Evolutionary conservation across 2,113 vertebrate genomes (phyloP).

Genomic region (Saguinus midas): DNA sequence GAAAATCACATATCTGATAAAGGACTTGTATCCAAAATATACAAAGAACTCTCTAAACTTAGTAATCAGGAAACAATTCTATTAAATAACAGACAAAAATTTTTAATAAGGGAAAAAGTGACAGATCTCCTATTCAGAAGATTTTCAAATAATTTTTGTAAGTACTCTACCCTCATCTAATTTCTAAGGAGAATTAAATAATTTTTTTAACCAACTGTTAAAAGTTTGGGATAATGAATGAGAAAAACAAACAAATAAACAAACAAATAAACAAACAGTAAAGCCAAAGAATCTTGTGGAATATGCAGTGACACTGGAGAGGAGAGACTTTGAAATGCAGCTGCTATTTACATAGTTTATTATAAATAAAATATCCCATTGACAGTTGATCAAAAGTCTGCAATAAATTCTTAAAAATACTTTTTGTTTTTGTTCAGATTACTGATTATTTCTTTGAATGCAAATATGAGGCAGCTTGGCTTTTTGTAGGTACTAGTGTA

Average conservation of each 20-base stretch:
- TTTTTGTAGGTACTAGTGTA: not conserved
- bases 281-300: not conserved
- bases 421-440: not conserved
- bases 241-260: not conserved
- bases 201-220: not conserved
- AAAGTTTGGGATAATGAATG: not conserved
- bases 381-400: not conserved
- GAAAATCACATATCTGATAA: not conserved
- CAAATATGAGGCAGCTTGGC: not conserved
- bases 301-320: not conserved
- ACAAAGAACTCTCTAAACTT: not conserved
- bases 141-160: not conserved
- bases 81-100: not conserved
- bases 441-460: not conserved
- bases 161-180: not conserved
- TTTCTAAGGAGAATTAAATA: not conserved
- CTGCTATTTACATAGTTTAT: not conserved
- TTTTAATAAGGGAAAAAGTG: not conserved
- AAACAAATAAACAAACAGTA: not conserved
- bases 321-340: not conserved
- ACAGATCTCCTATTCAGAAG: not conserved
- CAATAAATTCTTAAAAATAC: not conserved
- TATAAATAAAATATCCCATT: not conserved
- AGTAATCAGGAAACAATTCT: not conserved
- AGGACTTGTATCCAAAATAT: not conserved